Conservation (phyloP, 2,888 invertebrate genomes). For the Pyrgus malvae region DNA sequence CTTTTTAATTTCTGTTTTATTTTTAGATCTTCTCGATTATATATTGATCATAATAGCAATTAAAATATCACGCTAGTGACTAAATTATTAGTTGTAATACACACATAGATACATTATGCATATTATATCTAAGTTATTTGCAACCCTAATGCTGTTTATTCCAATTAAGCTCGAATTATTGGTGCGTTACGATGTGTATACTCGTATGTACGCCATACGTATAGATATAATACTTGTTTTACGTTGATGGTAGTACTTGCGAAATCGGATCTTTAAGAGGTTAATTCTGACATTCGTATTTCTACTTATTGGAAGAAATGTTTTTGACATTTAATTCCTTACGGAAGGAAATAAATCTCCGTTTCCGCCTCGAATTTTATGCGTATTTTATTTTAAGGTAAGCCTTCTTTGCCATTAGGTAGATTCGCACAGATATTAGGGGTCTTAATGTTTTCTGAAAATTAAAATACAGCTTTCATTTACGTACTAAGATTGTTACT, state of each 20-base stretch:
- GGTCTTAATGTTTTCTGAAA: too few species aligned
- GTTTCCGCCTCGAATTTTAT: neutral
- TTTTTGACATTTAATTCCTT: conserved; percentile 13
- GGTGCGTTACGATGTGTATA: conserved; percentile 13
- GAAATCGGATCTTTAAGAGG: conserved; percentile 6
- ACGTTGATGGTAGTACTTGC: neutral
- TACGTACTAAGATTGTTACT: too few species aligned
- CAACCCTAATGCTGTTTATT: conserved; percentile 25
- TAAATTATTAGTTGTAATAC: too few species aligned
- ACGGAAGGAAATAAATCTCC: conserved; percentile 5
- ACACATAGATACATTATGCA: neutral
- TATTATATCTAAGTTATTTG: conserved; percentile 17
- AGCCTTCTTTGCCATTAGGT: neutral
- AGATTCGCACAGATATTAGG: too few species aligned
- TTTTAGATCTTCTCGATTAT: too few species aligned
- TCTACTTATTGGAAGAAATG: conserved; percentile 3
- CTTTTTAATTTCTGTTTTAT: too few species aligned
- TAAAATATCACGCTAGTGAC: too few species aligned
- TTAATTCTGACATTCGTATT: conserved; percentile 3
- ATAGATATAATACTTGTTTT: neutral
- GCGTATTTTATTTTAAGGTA: neutral
- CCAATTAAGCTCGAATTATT: conserved; percentile 24
- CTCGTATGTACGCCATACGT: neutral
- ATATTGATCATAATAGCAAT: too few species aligned
- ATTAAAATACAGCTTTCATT: too few species aligned